A percentile compares a stretch with the other conserved stretches of the same genome.
phyloP scores from a whole-genome alignment of 2,888 invertebrate genomes.

The Parasteatoda lunata region DNA sequence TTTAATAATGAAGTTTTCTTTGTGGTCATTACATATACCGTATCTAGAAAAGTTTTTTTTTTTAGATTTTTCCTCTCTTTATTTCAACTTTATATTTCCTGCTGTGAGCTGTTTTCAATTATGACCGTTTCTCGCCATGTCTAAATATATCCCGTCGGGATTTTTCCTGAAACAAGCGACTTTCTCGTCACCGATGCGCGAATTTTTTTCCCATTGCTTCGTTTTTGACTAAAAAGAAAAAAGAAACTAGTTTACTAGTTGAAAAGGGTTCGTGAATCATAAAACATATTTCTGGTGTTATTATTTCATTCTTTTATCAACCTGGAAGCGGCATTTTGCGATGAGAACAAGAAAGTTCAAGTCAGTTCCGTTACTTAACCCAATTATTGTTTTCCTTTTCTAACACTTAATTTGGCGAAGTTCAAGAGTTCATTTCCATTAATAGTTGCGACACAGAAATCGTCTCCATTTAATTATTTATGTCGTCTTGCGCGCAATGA shows the following conservation, averaged over 20 bases:
- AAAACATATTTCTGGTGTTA: background rate
- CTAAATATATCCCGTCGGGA: background rate
- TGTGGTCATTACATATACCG: background rate
- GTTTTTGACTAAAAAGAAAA: background rate
- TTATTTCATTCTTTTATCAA: conserved; percentile 3
- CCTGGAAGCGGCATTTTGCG: background rate
- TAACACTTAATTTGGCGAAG: background rate
- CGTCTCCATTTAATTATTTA: background rate
- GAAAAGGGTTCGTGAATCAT: conserved; percentile 1
- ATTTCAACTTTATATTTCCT: background rate
- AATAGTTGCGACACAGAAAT: background rate
- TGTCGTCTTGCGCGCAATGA: background rate
- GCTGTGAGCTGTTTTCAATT: conserved; percentile 2
- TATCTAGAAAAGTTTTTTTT: background rate
- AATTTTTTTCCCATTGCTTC: background rate
- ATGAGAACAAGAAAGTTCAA: background rate
- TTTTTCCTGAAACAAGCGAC: background rate
- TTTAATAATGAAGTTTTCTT: background rate
- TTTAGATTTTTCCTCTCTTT: background rate
- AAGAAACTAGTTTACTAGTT: background rate
- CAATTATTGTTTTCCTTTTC: background rate
- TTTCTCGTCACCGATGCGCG: background rate
- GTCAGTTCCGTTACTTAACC: background rate
- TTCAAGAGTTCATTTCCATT: conserved; percentile 1
- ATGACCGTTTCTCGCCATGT: background rate